Evolutionary conservation across 2,797 vertebrate genomes (phyloP).

Genomic region (Setipinna tenuifilis): DNA sequence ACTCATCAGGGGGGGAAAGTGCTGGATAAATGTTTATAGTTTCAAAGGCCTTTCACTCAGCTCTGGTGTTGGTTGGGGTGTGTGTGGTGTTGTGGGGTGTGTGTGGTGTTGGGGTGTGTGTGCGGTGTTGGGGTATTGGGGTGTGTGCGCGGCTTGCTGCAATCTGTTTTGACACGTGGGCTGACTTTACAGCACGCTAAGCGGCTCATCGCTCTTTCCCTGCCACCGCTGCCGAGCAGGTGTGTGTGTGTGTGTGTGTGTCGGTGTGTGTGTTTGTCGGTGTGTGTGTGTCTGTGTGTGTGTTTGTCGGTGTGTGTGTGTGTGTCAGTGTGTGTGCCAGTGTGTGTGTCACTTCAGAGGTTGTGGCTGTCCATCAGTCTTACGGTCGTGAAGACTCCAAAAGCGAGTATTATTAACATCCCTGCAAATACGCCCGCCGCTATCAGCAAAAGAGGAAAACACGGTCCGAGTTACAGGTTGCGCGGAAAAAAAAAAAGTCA

Average conservation of each 20-base stretch:
- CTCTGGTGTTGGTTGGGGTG: not conserved
- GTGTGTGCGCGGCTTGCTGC: conserved; percentile 23
- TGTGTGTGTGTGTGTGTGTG: conserved; percentile 19
- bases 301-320: not conserved
- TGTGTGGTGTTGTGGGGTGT: too few species aligned
- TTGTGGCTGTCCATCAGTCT: conserved; percentile 10
- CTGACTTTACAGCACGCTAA: conserved; percentile 51
- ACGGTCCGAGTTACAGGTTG: not conserved
- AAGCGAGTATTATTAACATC: not conserved
- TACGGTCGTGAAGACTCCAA: conserved; percentile 7
- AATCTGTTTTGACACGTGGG: conserved; percentile 43
- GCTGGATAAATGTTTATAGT: conserved; percentile 25
- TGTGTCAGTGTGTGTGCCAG: too few species aligned
- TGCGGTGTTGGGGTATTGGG: too few species aligned
- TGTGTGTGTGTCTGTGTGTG: not conserved
- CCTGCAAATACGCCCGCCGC: not conserved
- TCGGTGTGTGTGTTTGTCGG: not conserved
- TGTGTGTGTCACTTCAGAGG: conserved; percentile 16
- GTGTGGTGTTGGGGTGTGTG: not conserved
- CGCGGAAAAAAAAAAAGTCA: not conserved
- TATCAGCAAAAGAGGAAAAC: not conserved
- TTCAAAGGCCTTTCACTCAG: conserved; percentile 18
- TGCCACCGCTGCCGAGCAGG: conserved; percentile 18
- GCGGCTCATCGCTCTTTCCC: conserved; percentile 38
- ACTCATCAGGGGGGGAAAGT: not conserved